Evolutionary conservation across 2,888 invertebrate genomes (phyloP).

Genomic region (Augiades crinisus): DNA sequence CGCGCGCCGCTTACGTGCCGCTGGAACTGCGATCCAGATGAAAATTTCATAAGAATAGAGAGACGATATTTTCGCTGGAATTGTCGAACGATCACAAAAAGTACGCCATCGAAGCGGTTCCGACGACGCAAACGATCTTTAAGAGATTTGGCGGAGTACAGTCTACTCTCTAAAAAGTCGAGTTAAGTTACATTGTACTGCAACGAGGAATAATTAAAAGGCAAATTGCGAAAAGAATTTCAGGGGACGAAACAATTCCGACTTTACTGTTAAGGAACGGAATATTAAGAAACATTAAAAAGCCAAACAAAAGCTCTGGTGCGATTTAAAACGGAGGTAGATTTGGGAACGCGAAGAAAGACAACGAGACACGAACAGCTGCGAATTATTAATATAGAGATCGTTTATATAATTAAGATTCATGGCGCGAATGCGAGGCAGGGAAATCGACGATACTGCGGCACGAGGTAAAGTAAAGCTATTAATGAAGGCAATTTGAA

Average conservation of each 20-base stretch:
- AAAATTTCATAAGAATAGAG: constrained; percentile 19
- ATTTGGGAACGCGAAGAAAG: constrained; percentile 5
- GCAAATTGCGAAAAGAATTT: constrained; percentile 12
- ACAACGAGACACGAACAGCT: constrained; percentile 21
- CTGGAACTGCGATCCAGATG: not conserved
- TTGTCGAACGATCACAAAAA: constrained; percentile 5
- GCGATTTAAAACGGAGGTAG: constrained; percentile 17
- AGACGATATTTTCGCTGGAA: constrained; percentile 7
- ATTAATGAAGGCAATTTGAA: constrained; percentile 56
- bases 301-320: constrained; percentile 7
- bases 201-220: constrained; percentile 24
- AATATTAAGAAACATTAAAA: constrained; percentile 19
- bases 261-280: not conserved
- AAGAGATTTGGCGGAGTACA: not conserved
- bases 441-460: constrained; percentile 21
- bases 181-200: not conserved
- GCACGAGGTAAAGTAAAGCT: constrained; percentile 35
- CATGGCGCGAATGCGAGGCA: constrained; percentile 26
- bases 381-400: constrained; percentile 25
- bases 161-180: constrained; percentile 4
- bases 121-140: not conserved
- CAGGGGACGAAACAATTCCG: constrained; percentile 4
- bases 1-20: constrained; percentile 3
- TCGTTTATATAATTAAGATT: constrained; percentile 27
- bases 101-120: not conserved